These are phyloP conservation scores for Himalopsyche anomala DNA, from an alignment of 2,888 invertebrate genomes.

Conservation along the genomic window DNA sequence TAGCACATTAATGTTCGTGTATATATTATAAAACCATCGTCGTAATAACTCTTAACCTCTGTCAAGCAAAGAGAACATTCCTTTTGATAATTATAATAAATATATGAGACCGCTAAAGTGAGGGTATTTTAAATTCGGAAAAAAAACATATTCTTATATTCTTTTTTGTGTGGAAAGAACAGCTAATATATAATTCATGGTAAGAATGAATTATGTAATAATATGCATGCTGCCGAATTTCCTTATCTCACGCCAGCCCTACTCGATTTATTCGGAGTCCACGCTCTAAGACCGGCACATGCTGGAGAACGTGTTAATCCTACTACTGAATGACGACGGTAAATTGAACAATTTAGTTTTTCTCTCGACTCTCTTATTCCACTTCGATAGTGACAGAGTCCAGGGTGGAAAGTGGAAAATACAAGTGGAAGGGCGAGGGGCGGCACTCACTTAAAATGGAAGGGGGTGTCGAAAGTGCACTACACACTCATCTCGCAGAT, in stretches of 20 bases:
- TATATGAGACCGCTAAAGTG: too few species aligned
- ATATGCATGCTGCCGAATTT: too few species aligned
- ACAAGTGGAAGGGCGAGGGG: not conserved
- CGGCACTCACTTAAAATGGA: not conserved
- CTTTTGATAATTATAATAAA: too few species aligned
- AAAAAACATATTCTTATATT: too few species aligned
- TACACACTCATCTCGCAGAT: not conserved
- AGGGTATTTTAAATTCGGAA: too few species aligned
- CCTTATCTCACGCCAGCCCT: not conserved
- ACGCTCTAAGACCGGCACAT: not conserved
- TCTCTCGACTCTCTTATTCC: constrained; percentile 62
- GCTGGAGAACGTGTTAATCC: constrained; percentile 62
- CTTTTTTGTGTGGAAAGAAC: too few species aligned
- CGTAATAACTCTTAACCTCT: too few species aligned
- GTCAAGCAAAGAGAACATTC: too few species aligned
- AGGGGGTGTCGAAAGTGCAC: constrained; percentile 10
- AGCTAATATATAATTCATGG: too few species aligned
- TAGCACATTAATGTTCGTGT: too few species aligned
- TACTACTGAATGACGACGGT: constrained; percentile 64
- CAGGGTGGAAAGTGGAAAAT: constrained; percentile 48
- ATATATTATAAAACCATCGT: too few species aligned
- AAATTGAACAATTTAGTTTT: constrained; percentile 66
- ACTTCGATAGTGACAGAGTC: constrained; percentile 49
- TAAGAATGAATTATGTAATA: too few species aligned
- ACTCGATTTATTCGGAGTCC: constrained; percentile 4